These are phyloP conservation scores for Cantharis rufa DNA, from an alignment of 2,888 invertebrate genomes.

Conservation along the genomic window DNA sequence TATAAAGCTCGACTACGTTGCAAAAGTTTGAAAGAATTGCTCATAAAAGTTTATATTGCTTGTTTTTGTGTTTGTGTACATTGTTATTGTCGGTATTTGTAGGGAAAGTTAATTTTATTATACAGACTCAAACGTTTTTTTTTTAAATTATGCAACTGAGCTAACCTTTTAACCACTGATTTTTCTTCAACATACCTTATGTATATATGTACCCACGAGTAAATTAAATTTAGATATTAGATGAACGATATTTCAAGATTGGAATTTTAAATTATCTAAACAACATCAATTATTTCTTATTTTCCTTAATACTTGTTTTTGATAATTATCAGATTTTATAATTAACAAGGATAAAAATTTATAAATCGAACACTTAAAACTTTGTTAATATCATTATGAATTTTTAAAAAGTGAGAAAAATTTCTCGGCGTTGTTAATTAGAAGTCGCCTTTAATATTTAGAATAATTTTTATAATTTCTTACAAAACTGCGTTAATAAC, in stretches of 20 bases:
- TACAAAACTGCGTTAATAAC: neutral
- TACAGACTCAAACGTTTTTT: neutral
- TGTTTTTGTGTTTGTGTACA: neutral
- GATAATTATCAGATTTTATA: neutral
- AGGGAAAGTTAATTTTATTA: neutral
- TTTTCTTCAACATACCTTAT: neutral
- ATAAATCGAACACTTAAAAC: neutral
- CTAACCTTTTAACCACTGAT: neutral
- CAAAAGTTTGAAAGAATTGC: neutral
- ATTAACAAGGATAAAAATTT: neutral
- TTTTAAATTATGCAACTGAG: neutral
- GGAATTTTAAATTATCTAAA: no score
- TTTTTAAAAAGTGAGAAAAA: neutral
- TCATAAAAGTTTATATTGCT: neutral
- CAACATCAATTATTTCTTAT: no score
- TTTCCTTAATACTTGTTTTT: no score
- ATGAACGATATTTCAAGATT: neutral
- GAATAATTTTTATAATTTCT: neutral
- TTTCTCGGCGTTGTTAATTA: neutral
- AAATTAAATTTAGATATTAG: no score
- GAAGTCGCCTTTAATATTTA: neutral
- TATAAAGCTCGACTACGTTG: neutral
- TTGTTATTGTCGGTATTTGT: neutral
- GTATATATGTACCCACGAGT: neutral
- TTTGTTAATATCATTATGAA: neutral